Conservation (phyloP, 2,797 vertebrate species). For the Rhynchotus rufescens region DNA sequence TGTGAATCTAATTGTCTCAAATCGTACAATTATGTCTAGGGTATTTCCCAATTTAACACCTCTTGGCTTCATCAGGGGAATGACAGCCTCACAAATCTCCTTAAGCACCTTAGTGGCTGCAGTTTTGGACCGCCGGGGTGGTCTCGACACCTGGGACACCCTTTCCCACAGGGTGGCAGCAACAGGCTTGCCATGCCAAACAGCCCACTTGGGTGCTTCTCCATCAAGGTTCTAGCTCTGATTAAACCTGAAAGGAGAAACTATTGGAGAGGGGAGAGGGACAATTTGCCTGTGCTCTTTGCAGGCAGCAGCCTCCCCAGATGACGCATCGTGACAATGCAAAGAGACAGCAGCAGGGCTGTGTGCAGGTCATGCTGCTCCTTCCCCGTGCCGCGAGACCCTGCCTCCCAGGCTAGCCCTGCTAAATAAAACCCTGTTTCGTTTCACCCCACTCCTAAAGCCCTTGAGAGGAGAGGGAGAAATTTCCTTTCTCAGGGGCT, state of each 20-base stretch:
- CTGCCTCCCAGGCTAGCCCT: not conserved
- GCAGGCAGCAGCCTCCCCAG: not conserved
- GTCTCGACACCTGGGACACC: not conserved
- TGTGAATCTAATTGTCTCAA: not conserved
- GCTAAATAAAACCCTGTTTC: not conserved
- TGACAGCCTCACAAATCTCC: not conserved
- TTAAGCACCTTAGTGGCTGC: not conserved
- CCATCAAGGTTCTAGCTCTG: not conserved
- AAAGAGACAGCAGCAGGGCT: not conserved
- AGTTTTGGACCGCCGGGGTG: not conserved
- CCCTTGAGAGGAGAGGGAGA: not conserved
- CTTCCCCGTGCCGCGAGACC: not conserved
- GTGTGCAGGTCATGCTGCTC: not conserved
- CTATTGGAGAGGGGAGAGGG: not conserved
- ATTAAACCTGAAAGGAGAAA: slow-evolving; percentile 25
- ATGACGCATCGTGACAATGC: not conserved
- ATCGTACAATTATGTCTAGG: not conserved
- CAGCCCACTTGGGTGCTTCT: not conserved
- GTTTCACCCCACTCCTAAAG: not conserved
- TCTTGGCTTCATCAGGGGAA: not conserved
- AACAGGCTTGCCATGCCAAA: not conserved
- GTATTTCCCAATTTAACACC: not conserved
- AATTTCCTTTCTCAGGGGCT: not conserved
- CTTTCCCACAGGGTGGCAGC: slow-evolving; percentile 64
- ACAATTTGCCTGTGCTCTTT: not conserved